Percentiles rank a stretch among this genome's conserved stretches.
phyloP scores from a whole-genome alignment of 2,113 vertebrate species.

The Phylloscopus trochiloides region DNA sequence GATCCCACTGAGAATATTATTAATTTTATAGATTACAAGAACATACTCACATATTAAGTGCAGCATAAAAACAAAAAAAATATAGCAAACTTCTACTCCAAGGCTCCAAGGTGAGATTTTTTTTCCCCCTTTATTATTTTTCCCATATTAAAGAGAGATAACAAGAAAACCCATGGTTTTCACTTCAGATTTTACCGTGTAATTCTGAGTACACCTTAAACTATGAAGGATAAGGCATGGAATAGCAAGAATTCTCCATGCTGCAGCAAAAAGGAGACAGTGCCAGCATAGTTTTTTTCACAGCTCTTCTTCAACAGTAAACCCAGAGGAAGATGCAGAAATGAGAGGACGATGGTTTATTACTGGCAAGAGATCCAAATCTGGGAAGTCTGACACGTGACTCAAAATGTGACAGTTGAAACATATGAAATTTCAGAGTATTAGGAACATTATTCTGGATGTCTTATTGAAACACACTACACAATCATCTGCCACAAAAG shows the following conservation, averaged over 20 bases:
- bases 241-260: slow-evolving; percentile 35
- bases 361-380: neutral
- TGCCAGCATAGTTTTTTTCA: neutral
- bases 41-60: neutral
- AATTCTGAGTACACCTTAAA: slow-evolving; percentile 13
- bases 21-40: neutral
- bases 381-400: neutral
- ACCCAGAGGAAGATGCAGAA: neutral
- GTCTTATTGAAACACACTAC: slow-evolving; percentile 15
- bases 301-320: neutral
- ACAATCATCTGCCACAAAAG: slow-evolving; percentile 18
- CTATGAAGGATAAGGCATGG: neutral
- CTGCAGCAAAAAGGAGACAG: neutral
- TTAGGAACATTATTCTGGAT: neutral
- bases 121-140: neutral
- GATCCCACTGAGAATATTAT: neutral
- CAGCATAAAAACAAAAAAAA: neutral
- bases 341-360: neutral
- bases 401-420: slow-evolving; percentile 15
- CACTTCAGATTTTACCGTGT: slow-evolving; percentile 1
- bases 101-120: neutral
- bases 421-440: slow-evolving; percentile 18
- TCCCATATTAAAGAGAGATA: neutral
- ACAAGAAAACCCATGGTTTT: neutral
- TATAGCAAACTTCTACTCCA: neutral